Conservation (phyloP, 2,888 invertebrate genomes). For the Stegana nigrithorax region DNA sequence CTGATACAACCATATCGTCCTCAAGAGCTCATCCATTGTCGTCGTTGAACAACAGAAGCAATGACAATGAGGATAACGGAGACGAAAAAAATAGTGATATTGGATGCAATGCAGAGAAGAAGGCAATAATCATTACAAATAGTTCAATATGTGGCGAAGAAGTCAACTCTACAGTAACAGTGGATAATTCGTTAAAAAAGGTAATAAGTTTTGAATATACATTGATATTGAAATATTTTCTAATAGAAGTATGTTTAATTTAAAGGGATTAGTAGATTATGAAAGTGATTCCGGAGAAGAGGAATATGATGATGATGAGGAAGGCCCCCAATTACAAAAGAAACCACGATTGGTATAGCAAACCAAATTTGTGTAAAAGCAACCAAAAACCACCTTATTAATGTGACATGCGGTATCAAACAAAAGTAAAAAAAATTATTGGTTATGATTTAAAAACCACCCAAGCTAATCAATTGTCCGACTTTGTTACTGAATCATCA, state of each 20-base stretch:
- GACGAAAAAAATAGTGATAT: neutral
- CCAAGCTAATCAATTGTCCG: too few relatives aligned
- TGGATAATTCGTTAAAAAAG: slow-evolving; percentile 47
- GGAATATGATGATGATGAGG: slow-evolving; percentile 76
- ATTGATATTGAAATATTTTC: neutral
- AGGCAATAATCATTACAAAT: slow-evolving; percentile 1
- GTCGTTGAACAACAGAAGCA: slow-evolving; percentile 21
- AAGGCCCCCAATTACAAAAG: slow-evolving; percentile 66
- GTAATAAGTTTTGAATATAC: slow-evolving; percentile 19
- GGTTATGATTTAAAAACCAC: too few relatives aligned
- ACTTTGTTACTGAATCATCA: too few relatives aligned
- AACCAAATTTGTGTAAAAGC: slow-evolving; percentile 40
- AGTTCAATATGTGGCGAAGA: neutral
- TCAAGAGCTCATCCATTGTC: slow-evolving; percentile 26
- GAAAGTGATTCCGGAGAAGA: slow-evolving; percentile 98
- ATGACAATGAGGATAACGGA: neutral
- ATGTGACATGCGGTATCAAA: slow-evolving; percentile 31
- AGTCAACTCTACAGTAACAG: slow-evolving; percentile 19
- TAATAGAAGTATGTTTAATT: neutral
- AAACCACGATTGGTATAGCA: slow-evolving; percentile 69
- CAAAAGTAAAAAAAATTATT: neutral
- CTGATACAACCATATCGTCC: slow-evolving; percentile 20
- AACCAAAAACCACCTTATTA: slow-evolving; percentile 21
- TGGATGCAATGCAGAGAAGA: neutral
- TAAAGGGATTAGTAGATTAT: slow-evolving; percentile 92